Evolutionary conservation across 2,113 vertebrate species (phyloP).

Genomic region (Gopherus flavomarginatus): DNA sequence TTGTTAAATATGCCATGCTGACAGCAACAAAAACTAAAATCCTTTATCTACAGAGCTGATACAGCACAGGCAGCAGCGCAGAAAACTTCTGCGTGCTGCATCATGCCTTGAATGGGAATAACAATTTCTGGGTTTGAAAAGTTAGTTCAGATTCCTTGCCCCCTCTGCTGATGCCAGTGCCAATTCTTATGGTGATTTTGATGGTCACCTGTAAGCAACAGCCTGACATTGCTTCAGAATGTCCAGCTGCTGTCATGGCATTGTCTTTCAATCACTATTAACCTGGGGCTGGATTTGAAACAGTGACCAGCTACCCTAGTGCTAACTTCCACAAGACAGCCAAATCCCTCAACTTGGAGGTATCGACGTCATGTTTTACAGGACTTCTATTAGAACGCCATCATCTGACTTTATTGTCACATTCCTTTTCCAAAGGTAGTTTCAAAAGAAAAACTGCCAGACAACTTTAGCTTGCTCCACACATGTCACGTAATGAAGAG

Average conservation of each 20-base stretch:
- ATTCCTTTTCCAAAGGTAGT: background rate
- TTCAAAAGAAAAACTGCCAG: background rate
- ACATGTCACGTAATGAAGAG: background rate
- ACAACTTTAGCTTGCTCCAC: background rate
- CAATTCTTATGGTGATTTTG: background rate
- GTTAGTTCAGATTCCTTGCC: background rate
- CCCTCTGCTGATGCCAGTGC: background rate
- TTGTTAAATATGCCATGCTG: background rate
- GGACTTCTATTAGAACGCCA: background rate
- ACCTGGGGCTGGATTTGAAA: background rate
- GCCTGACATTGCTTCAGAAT: background rate
- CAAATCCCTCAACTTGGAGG: background rate
- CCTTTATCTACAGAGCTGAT: background rate
- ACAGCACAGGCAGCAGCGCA: background rate
- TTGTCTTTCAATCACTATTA: background rate
- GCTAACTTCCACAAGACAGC: background rate
- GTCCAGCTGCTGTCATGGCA: background rate
- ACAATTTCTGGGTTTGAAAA: background rate
- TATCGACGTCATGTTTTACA: background rate
- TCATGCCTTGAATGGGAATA: background rate
- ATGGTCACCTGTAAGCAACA: background rate
- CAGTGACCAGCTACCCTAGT: background rate
- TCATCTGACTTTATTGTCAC: background rate
- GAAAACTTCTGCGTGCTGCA: background rate
- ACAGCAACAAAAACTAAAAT: background rate